These are phyloP conservation scores for Himantopus leucocephalus DNA, from an alignment of 2,113 vertebrate species.

Conservation along the genomic window DNA sequence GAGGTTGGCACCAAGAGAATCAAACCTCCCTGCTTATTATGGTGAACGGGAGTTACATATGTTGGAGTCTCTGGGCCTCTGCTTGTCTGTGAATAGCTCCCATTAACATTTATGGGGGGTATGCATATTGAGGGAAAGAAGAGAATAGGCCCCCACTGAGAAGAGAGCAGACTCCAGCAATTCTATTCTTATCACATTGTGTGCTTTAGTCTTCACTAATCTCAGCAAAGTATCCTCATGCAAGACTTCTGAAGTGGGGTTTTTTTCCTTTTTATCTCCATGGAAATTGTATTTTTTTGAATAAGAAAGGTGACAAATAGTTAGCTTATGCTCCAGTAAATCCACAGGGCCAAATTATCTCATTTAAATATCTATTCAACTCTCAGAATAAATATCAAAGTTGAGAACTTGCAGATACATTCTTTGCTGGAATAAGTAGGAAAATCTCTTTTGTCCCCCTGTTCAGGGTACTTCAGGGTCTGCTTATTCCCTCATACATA, in stretches of 20 bases:
- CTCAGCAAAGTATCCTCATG: conserved; percentile 64
- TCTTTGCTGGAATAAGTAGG: background rate
- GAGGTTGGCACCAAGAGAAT: background rate
- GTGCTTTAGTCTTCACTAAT: conserved; percentile 67
- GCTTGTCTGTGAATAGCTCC: conserved; percentile 62
- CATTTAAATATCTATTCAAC: conserved; percentile 33
- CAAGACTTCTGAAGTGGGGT: background rate
- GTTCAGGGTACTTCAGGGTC: background rate
- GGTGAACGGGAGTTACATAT: conserved; percentile 19
- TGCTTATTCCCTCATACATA: conserved; percentile 52
- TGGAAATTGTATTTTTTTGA: conserved; percentile 14
- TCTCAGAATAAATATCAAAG: conserved; percentile 38
- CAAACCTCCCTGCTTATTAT: conserved; percentile 22
- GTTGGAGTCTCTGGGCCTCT: conserved; percentile 59
- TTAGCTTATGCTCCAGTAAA: conserved; percentile 35
- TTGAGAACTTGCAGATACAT: background rate
- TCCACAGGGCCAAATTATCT: conserved; percentile 9
- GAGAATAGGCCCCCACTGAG: conserved; percentile 40
- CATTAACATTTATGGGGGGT: conserved; percentile 67
- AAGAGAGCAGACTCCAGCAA: conserved; percentile 50
- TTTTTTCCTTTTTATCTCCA: conserved; percentile 52
- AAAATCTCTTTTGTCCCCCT: background rate
- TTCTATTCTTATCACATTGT: conserved; percentile 67
- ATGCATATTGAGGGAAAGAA: conserved; percentile 58
- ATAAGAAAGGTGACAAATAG: background rate